Evolutionary conservation across 2,888 invertebrate species (phyloP).

Genomic region (Chrysodeixis includens): DNA sequence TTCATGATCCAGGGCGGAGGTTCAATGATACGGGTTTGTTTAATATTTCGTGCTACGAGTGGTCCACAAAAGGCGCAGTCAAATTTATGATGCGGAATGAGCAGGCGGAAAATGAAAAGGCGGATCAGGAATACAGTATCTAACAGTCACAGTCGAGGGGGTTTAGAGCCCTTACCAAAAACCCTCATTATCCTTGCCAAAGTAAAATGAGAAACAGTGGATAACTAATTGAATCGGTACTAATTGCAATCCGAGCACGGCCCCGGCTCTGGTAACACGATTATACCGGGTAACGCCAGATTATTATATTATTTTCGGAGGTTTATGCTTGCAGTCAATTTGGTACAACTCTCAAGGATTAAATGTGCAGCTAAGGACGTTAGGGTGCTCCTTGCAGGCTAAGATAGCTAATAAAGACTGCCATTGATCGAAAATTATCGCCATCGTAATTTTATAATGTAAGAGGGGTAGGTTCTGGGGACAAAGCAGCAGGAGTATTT

Average conservation of each 20-base stretch:
- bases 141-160: constrained; percentile 28
- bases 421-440: constrained; percentile 7
- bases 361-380: constrained; percentile 26
- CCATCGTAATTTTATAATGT: background rate
- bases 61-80: constrained; percentile 27
- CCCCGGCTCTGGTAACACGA: constrained; percentile 43
- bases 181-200: constrained; percentile 44
- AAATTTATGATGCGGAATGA: constrained; percentile 47
- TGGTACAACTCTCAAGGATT: constrained; percentile 21
- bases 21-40: background rate
- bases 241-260: constrained; percentile 57
- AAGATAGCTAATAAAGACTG: constrained; percentile 9
- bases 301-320: constrained; percentile 54
- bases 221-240: constrained; percentile 57
- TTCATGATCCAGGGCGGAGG: background rate
- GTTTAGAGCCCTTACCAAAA: constrained; percentile 28
- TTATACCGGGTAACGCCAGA: constrained; percentile 45
- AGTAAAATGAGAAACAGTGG: constrained; percentile 56
- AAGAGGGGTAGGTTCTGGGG: background rate
- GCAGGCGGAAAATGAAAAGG: constrained; percentile 38
- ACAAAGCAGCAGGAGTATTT: background rate
- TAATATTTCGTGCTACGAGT: constrained; percentile 9
- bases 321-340: constrained; percentile 45
- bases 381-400: constrained; percentile 15
- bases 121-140: constrained; percentile 23